Percentiles rank a stretch among this genome's conserved stretches.
These are phyloP conservation scores for Anthopleura xanthogrammica DNA, from an alignment of 92 coral and sea anemone genomes.

Conservation along the genomic window DNA sequence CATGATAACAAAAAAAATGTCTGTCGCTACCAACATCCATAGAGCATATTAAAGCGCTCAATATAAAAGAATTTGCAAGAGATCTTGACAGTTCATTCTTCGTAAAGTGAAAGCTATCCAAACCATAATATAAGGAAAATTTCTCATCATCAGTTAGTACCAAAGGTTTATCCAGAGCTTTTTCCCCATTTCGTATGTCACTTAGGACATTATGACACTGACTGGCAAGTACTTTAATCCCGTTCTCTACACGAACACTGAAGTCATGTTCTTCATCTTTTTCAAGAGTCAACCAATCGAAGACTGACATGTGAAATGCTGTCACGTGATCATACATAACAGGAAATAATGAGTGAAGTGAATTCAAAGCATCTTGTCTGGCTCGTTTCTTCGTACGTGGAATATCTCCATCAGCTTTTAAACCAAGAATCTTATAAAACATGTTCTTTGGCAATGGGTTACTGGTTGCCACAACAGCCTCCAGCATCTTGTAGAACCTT, in stretches of 20 bases:
- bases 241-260: background rate
- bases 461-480: constrained; percentile 13
- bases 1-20: no score
- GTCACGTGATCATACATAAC: constrained; percentile 12
- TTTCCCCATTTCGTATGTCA: background rate
- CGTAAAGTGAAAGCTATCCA: background rate
- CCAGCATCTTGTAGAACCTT: constrained; percentile 28
- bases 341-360: constrained; percentile 19
- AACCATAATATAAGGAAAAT: no score
- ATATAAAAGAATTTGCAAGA: no score
- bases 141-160: background rate
- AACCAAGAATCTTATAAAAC: constrained; percentile 23
- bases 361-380: background rate
- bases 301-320: constrained; percentile 31
- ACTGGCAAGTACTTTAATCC: constrained; percentile 3
- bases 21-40: no score
- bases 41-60: no score
- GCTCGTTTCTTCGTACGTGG: background rate
- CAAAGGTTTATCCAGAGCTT: background rate
- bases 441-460: constrained; percentile 20
- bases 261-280: constrained; percentile 6
- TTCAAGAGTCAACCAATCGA: constrained; percentile 21
- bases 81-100: no score
- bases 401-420: background rate
- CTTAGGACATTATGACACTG: constrained; percentile 10